These are phyloP conservation scores for Athetis lepigone DNA, from an alignment of 2,888 invertebrate species.

Conservation along the genomic window DNA sequence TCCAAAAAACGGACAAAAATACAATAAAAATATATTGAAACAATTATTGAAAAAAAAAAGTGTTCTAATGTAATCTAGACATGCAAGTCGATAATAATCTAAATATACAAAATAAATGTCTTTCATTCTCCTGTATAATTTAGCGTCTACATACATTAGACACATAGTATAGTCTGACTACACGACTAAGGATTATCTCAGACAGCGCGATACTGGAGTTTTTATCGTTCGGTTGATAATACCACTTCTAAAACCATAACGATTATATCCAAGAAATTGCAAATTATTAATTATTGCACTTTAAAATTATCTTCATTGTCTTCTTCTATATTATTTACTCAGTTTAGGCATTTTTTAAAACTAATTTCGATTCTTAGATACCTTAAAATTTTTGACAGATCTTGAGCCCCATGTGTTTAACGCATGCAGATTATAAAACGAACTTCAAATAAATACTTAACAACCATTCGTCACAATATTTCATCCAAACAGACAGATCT, in stretches of 20 bases:
- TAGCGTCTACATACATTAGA: slow-evolving; percentile 15
- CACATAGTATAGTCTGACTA: neutral
- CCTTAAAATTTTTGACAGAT: too few relatives aligned
- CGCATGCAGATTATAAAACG: neutral
- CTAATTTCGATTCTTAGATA: too few relatives aligned
- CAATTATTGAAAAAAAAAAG: slow-evolving; percentile 24
- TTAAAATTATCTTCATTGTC: too few relatives aligned
- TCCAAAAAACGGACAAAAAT: slow-evolving; percentile 59
- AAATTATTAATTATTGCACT: too few relatives aligned
- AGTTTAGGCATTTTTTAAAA: too few relatives aligned
- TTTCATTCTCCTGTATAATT: slow-evolving; percentile 51
- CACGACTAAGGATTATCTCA: neutral
- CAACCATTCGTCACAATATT: slow-evolving; percentile 2
- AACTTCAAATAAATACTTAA: slow-evolving; percentile 14
- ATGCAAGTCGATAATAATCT: slow-evolving; percentile 41
- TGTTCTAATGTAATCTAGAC: slow-evolving; percentile 24
- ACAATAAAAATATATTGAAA: slow-evolving; percentile 21
- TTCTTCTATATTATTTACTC: too few relatives aligned
- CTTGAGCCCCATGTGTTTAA: slow-evolving; percentile 11
- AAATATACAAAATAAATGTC: slow-evolving; percentile 60
- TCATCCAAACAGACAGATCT: neutral
- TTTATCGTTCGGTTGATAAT: too few relatives aligned
- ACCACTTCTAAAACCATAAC: too few relatives aligned
- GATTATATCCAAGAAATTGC: too few relatives aligned
- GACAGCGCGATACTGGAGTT: too few relatives aligned